phyloP scores from a whole-genome alignment of 2,797 vertebrate genomes.

The Poeciliopsis turneri region DNA sequence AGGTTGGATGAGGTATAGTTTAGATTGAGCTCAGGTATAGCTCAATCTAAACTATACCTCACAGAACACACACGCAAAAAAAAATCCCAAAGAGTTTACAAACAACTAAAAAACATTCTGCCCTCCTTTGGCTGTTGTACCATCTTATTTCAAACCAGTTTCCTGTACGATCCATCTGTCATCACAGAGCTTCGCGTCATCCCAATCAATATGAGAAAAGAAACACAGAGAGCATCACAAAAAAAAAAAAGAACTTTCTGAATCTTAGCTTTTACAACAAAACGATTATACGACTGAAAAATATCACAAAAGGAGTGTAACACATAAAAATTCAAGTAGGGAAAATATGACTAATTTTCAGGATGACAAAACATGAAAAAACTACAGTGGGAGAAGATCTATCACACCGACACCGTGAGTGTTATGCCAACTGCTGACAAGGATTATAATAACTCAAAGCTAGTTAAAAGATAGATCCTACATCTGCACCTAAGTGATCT shows the following conservation, averaged over 20 bases:
- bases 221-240: constrained; percentile 15
- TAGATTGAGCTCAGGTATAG: no score
- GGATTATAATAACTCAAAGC: constrained; percentile 56
- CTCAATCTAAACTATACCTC: background rate
- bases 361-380: constrained; percentile 27
- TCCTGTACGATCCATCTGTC: background rate
- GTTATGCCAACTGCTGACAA: constrained; percentile 51
- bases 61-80: background rate
- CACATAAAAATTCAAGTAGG: background rate
- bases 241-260: constrained; percentile 8
- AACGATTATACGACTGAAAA: constrained; percentile 8
- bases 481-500: constrained; percentile 47
- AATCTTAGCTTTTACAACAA: constrained; percentile 1
- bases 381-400: constrained; percentile 23
- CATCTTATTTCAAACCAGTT: background rate
- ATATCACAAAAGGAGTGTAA: constrained; percentile 2
- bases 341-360: constrained; percentile 17
- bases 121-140: background rate
- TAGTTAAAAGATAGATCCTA: constrained; percentile 46
- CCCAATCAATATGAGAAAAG: background rate
- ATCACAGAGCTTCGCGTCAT: background rate
- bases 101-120: background rate
- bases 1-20: no score
- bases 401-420: constrained; percentile 17
- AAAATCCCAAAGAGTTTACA: background rate